Conservation (phyloP, 2,888 invertebrate species). For the Schizotus pectinicornis region DNA sequence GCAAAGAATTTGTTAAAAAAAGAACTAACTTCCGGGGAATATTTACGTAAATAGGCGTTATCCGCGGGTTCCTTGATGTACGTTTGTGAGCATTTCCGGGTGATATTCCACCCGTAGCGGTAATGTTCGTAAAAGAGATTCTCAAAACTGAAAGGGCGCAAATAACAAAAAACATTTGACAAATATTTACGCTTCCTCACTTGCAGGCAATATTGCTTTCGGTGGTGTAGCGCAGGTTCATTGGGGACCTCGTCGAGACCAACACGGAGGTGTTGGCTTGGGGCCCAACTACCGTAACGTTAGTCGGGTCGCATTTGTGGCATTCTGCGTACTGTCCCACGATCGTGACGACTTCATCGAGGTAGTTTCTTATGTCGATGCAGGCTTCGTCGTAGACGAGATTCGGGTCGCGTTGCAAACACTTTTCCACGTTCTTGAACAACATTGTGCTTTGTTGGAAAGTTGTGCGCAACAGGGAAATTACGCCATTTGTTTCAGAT, state of each 20-base stretch:
- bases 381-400: slow-evolving; percentile 57
- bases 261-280: slow-evolving; percentile 47
- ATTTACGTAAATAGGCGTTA: slow-evolving; percentile 58
- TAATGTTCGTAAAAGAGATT: slow-evolving; percentile 56
- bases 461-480: not conserved
- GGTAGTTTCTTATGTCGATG: slow-evolving; percentile 52
- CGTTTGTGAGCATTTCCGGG: slow-evolving; percentile 46
- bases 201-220: slow-evolving; percentile 40
- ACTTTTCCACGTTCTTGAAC: slow-evolving; percentile 42
- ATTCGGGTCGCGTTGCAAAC: slow-evolving; percentile 41
- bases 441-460: slow-evolving; percentile 30
- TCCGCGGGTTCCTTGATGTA: slow-evolving; percentile 56
- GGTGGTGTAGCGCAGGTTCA: slow-evolving; percentile 45
- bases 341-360: slow-evolving; percentile 44
- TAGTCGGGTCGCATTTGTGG: slow-evolving; percentile 53
- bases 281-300: slow-evolving; percentile 42
- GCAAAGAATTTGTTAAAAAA: slow-evolving; percentile 31
- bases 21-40: not conserved
- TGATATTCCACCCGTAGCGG: slow-evolving; percentile 56
- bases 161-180: not conserved
- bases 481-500: not conserved
- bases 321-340: slow-evolving; percentile 56
- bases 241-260: slow-evolving; percentile 52
- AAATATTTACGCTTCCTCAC: slow-evolving; percentile 39
- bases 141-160: slow-evolving; percentile 43